Conservation (phyloP, 2,113 vertebrate species). For the Panthera uncia region DNA sequence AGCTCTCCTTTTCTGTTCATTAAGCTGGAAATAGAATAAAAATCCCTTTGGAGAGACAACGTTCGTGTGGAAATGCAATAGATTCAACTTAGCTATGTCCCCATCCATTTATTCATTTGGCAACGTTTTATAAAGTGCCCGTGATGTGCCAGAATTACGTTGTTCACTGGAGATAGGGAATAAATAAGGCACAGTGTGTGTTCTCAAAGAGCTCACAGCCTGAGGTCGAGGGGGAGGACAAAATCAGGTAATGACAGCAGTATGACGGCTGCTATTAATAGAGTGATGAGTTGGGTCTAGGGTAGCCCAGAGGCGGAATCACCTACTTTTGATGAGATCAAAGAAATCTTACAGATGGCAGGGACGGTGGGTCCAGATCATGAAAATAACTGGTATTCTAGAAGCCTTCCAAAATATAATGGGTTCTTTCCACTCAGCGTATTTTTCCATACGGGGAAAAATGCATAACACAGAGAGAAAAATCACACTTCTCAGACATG, state of each 20-base stretch:
- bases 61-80: neutral
- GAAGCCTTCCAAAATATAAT: slow-evolving; percentile 1
- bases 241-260: neutral
- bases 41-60: slow-evolving; percentile 26
- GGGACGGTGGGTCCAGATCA: neutral
- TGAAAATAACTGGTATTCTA: slow-evolving; percentile 28
- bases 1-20: slow-evolving; percentile 8
- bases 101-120: slow-evolving; percentile 47
- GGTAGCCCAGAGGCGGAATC: neutral
- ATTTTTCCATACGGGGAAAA: neutral
- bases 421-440: neutral
- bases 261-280: neutral
- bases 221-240: neutral
- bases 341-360: slow-evolving; percentile 27
- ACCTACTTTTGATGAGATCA: neutral
- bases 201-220: neutral
- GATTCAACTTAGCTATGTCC: neutral
- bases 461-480: neutral
- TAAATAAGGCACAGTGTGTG: slow-evolving; percentile 36
- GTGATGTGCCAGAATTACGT: neutral
- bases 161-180: slow-evolving; percentile 7
- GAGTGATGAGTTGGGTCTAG: neutral
- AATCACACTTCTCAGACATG: neutral
- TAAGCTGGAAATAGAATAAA: slow-evolving; percentile 43
- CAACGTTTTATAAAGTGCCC: neutral